Evolutionary conservation across 2,113 vertebrate genomes (phyloP).

Genomic region (Calyptomena viridis): DNA sequence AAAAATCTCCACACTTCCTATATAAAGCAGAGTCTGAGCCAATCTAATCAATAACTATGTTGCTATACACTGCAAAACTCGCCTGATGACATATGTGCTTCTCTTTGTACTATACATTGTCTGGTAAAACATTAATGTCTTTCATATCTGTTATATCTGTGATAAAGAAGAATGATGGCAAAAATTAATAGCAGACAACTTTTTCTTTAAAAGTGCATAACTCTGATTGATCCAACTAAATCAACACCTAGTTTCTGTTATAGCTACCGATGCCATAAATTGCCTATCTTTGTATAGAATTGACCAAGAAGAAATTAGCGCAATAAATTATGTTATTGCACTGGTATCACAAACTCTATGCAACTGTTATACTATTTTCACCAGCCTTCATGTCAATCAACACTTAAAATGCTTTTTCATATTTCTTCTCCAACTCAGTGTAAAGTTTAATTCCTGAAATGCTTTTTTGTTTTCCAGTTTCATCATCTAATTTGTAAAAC

Average conservation of each 20-base stretch:
- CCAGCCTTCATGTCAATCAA: background rate
- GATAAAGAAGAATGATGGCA: background rate
- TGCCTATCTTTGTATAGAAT: background rate
- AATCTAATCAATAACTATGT: background rate
- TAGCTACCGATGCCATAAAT: background rate
- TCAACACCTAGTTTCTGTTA: background rate
- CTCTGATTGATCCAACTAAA: background rate
- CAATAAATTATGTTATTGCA: background rate
- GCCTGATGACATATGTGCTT: background rate
- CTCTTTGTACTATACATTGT: background rate
- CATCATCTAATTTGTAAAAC: background rate
- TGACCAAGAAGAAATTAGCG: background rate
- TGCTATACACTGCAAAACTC: background rate
- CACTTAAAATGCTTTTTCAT: background rate
- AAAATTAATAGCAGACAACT: background rate
- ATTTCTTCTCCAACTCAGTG: background rate
- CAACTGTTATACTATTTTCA: background rate
- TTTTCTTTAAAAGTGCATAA: background rate
- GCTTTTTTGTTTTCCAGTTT: background rate
- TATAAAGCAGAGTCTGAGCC: background rate
- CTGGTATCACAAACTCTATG: background rate
- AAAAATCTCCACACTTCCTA: background rate
- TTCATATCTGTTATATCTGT: background rate
- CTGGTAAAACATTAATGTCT: constrained; percentile 9
- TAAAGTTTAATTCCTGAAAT: background rate